These are phyloP conservation scores for Bergia puertoricense DNA, from an alignment of 92 coral and sea anemone species.

Conservation along the genomic window DNA sequence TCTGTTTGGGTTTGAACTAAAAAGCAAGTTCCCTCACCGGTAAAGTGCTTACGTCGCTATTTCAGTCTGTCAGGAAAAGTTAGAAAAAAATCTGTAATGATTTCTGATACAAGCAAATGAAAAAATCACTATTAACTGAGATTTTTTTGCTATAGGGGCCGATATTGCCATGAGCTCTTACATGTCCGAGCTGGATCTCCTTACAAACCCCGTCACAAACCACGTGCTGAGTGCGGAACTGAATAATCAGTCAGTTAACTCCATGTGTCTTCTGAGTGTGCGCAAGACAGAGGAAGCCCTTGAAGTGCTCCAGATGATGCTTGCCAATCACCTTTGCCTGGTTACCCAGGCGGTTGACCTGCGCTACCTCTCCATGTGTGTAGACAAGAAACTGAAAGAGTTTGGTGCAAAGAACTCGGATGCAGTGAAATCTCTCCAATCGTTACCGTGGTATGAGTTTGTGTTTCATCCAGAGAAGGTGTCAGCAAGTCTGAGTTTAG, in stretches of 20 bases:
- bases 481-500: neutral
- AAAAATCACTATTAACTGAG: neutral
- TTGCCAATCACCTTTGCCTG: constrained; percentile 45
- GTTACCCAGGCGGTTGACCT: constrained; percentile 51
- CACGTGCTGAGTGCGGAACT: constrained; percentile 34
- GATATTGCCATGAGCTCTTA: constrained; percentile 54
- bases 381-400: constrained; percentile 35
- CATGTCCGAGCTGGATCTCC: constrained; percentile 52
- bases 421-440: neutral
- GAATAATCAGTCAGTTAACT: constrained; percentile 46
- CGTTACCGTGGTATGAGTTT: constrained; percentile 32
- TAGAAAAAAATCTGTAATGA: too few relatives aligned
- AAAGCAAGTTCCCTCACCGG: too few relatives aligned
- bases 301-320: constrained; percentile 53
- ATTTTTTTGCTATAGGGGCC: neutral
- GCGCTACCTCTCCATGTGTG: constrained; percentile 36
- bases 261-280: constrained; percentile 46
- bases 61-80: constrained; percentile 11
- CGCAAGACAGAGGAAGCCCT: constrained; percentile 54
- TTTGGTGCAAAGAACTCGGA: neutral
- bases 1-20: too few relatives aligned
- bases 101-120: too few relatives aligned
- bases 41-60: constrained; percentile 29
- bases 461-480: neutral
- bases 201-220: constrained; percentile 50